Percentiles rank a stretch among this genome's conserved stretches.
phyloP scores from a whole-genome alignment of 2,888 invertebrate genomes.

The Rosalia funebris region DNA sequence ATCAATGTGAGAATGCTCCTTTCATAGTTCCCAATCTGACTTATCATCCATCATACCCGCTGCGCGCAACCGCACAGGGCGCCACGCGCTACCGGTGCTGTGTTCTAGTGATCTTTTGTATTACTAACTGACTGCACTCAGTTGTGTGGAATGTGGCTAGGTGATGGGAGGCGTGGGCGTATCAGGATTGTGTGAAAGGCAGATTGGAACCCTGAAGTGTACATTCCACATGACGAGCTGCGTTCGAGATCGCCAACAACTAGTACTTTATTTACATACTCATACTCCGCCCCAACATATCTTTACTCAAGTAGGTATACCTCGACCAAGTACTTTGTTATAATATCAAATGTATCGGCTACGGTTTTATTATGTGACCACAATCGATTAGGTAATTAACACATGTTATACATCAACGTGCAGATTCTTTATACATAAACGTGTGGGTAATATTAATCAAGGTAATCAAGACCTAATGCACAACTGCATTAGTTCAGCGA shows the following conservation, averaged over 20 bases:
- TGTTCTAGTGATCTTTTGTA: conserved; percentile 22
- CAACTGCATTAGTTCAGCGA: conserved; percentile 52
- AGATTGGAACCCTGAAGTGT: conserved; percentile 73
- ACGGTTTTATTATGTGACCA: conserved; percentile 35
- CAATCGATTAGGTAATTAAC: conserved; percentile 1
- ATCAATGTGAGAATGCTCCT: conserved; percentile 78
- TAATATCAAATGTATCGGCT: conserved; percentile 34
- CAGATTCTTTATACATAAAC: conserved; percentile 56
- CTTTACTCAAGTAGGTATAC: conserved; percentile 27
- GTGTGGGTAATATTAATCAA: conserved; percentile 24
- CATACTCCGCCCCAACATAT: conserved; percentile 25
- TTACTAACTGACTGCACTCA: conserved; percentile 38
- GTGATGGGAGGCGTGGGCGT: conserved; percentile 48
- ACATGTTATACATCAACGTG: conserved; percentile 55
- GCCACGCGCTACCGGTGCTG: conserved; percentile 38
- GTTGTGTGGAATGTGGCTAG: conserved; percentile 60
- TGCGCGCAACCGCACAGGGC: conserved; percentile 49
- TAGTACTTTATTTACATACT: conserved; percentile 55
- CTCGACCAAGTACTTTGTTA: conserved; percentile 42
- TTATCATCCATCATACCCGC: conserved; percentile 60
- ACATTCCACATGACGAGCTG: conserved; percentile 69
- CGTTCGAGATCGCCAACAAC: conserved; percentile 57
- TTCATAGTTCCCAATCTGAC: conserved; percentile 83
- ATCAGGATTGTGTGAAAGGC: conserved; percentile 59
- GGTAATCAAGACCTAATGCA: conserved; percentile 45